Percentiles rank a stretch among this genome's conserved stretches.
Evolutionary conservation across 2,797 vertebrate species (phyloP).

Genomic region (Chaetodon trifasciatus): DNA sequence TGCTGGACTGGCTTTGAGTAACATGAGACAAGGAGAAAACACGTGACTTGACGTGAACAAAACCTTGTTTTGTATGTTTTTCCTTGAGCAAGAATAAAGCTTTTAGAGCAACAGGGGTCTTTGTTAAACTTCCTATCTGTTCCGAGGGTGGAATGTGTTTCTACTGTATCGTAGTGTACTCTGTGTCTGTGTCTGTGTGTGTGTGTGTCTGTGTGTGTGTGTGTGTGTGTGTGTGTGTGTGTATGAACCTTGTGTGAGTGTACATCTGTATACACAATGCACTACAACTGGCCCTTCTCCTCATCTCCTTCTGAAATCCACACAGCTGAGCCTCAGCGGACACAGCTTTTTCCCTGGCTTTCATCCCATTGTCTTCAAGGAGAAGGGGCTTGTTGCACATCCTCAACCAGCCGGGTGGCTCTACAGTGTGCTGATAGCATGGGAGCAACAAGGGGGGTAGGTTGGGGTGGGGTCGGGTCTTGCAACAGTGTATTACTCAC

Average conservation of each 20-base stretch:
- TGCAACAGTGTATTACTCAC: slow-evolving; percentile 61
- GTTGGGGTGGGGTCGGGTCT: not conserved
- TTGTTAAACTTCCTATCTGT: slow-evolving; percentile 71
- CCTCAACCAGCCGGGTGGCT: slow-evolving; percentile 45
- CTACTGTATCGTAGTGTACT: slow-evolving; percentile 28
- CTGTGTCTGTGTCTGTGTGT: slow-evolving; percentile 16
- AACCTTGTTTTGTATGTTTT: slow-evolving; percentile 65
- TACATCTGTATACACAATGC: slow-evolving; percentile 48
- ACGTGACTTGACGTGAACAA: slow-evolving; percentile 64
- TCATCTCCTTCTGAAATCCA: slow-evolving; percentile 40
- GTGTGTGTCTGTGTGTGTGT: slow-evolving; percentile 16
- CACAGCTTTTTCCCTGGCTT: slow-evolving; percentile 72
- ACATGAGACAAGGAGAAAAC: slow-evolving; percentile 49
- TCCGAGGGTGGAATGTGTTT: slow-evolving; percentile 57
- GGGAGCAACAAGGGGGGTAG: slow-evolving; percentile 34
- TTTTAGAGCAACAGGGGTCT: slow-evolving; percentile 72
- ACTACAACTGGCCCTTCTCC: slow-evolving; percentile 44
- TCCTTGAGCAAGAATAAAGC: slow-evolving; percentile 76
- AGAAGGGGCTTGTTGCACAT: slow-evolving; percentile 65
- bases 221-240: slow-evolving; percentile 21
- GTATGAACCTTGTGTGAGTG: slow-evolving; percentile 25
- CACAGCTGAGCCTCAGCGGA: slow-evolving; percentile 44
- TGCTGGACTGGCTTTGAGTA: slow-evolving; percentile 31
- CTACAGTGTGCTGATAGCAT: slow-evolving; percentile 45
- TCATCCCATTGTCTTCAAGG: slow-evolving; percentile 73